A percentile compares a stretch with the other conserved stretches of the same genome.
These are phyloP conservation scores for Thecophora atra DNA, from an alignment of 2,888 invertebrate genomes.

Conservation along the genomic window DNA sequence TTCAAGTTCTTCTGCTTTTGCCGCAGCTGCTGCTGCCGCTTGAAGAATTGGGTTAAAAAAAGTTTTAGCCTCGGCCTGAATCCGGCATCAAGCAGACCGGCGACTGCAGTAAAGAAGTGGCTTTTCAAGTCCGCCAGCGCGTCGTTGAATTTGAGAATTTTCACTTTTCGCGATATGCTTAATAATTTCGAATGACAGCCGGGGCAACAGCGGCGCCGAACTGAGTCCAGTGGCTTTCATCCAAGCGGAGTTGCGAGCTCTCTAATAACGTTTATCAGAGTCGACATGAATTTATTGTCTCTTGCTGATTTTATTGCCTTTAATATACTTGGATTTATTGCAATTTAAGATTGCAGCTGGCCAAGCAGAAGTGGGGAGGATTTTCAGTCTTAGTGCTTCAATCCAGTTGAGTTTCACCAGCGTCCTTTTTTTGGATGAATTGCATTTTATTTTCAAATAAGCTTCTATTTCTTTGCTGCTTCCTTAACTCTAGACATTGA, in stretches of 20 bases:
- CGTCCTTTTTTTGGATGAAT: too few relatives aligned
- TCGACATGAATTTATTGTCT: background rate
- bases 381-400: too few relatives aligned
- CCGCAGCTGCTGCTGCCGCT: background rate
- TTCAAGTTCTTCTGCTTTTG: conserved; percentile 8
- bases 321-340: too few relatives aligned
- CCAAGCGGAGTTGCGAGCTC: background rate
- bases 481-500: too few relatives aligned
- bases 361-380: too few relatives aligned
- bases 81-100: background rate
- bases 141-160: conserved; percentile 2
- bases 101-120: conserved; percentile 5
- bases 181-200: conserved; percentile 5
- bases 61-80: background rate
- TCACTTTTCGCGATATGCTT: conserved; percentile 30
- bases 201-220: background rate
- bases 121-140: conserved; percentile 1
- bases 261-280: background rate
- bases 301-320: background rate
- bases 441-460: too few relatives aligned
- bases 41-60: conserved; percentile 27
- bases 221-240: background rate
- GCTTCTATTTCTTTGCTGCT: too few relatives aligned
- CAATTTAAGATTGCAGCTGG: too few relatives aligned
- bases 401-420: too few relatives aligned